phyloP scores from a whole-genome alignment of 2,888 invertebrate genomes.

The Theretra japonica region DNA sequence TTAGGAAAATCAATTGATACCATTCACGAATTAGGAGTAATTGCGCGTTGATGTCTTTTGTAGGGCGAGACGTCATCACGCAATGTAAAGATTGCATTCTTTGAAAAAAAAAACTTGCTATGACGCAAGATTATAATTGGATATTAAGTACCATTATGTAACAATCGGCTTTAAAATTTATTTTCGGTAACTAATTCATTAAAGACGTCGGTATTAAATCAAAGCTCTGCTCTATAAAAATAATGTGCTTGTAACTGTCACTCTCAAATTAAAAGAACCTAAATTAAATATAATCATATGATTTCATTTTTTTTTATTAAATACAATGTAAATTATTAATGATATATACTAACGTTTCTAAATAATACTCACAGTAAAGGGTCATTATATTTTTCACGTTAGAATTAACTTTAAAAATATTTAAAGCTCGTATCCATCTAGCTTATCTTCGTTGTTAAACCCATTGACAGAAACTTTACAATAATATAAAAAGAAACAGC shows the following conservation, averaged over 20 bases:
- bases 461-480: constrained; percentile 62
- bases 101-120: not conserved
- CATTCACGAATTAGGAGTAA: constrained; percentile 15
- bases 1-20: constrained; percentile 7
- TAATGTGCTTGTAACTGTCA: too few species aligned
- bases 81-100: not conserved
- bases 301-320: too few species aligned
- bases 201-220: too few species aligned
- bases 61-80: constrained; percentile 26
- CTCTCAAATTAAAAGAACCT: too few species aligned
- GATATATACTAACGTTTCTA: too few species aligned
- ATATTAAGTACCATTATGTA: too few species aligned
- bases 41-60: constrained; percentile 61
- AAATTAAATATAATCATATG: too few species aligned
- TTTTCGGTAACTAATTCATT: too few species aligned
- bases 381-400: too few species aligned
- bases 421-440: not conserved
- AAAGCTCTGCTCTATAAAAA: too few species aligned
- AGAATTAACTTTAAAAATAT: not conserved
- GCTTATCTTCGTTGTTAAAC: constrained; percentile 4
- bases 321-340: too few species aligned
- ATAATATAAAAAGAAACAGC: constrained; percentile 63
- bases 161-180: too few species aligned
- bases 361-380: not conserved
- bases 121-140: not conserved